Evolutionary conservation across 1,140 invertebrate genomes (phyloP).

Genomic region (Drosophila serrata): DNA sequence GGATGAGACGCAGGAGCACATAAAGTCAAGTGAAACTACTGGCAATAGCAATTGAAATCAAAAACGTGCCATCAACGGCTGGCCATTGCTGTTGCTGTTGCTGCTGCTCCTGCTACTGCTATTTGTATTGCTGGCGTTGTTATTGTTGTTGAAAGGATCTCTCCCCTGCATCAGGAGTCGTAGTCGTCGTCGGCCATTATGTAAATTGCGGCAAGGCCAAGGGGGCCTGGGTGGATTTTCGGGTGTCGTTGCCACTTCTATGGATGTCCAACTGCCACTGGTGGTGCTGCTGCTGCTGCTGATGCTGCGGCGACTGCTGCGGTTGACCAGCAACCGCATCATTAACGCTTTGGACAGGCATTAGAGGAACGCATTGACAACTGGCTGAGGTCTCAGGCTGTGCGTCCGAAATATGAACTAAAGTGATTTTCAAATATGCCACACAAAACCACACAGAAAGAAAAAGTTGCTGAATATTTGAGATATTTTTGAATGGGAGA

Average conservation of each 20-base stretch:
- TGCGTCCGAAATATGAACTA: slow-evolving; percentile 65
- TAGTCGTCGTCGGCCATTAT: slow-evolving; percentile 40
- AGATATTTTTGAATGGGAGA: background rate
- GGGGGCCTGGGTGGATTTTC: slow-evolving; percentile 10
- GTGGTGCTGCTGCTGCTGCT: slow-evolving; percentile 21
- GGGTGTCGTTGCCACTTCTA: background rate
- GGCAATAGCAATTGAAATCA: slow-evolving; percentile 71
- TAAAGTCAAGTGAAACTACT: slow-evolving; percentile 64
- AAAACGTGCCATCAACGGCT: slow-evolving; percentile 74
- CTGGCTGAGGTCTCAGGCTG: slow-evolving; percentile 75
- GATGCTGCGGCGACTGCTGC: slow-evolving; percentile 45
- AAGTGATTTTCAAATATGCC: slow-evolving; percentile 82
- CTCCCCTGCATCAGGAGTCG: slow-evolving; percentile 46
- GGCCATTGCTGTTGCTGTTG: slow-evolving; percentile 26
- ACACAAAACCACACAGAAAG: slow-evolving; percentile 13
- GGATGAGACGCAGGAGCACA: slow-evolving; percentile 43
- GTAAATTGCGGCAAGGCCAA: slow-evolving; percentile 68
- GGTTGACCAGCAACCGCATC: slow-evolving; percentile 70
- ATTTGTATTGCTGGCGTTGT: slow-evolving; percentile 27
- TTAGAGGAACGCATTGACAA: slow-evolving; percentile 73
- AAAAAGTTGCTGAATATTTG: background rate
- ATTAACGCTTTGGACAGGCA: slow-evolving; percentile 72
- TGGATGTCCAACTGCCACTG: slow-evolving; percentile 13
- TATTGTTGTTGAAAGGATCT: slow-evolving; percentile 47
- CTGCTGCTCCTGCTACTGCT: slow-evolving; percentile 9